Conservation (phyloP, 2,888 invertebrate genomes). For the Deilephila porcellus region DNA sequence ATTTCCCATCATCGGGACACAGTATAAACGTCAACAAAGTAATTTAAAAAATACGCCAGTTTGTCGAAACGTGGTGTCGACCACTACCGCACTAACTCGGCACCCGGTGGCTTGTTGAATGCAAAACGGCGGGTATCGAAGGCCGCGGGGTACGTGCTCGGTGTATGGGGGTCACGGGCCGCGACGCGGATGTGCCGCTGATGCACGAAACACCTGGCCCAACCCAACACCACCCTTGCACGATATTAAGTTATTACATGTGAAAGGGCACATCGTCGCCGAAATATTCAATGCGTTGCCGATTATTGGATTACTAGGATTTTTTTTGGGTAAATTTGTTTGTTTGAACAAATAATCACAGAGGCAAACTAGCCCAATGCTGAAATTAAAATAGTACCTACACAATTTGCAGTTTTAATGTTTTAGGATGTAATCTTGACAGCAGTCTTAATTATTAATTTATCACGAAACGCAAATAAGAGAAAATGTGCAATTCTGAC, state of each 20-base stretch:
- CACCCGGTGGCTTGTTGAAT: constrained; percentile 36
- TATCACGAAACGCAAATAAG: too few species aligned
- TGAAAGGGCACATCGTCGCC: background rate
- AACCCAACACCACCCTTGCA: background rate
- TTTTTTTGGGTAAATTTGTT: too few species aligned
- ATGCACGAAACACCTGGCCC: constrained; percentile 13
- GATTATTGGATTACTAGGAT: too few species aligned
- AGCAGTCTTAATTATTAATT: too few species aligned
- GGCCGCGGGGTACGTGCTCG: constrained; percentile 64
- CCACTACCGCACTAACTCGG: background rate
- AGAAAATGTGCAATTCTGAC: too few species aligned
- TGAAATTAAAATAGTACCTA: too few species aligned
- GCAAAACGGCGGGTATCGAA: constrained; percentile 57
- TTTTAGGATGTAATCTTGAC: too few species aligned
- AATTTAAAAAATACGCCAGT: background rate
- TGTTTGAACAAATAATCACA: too few species aligned
- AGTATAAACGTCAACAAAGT: background rate
- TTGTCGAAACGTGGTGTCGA: background rate
- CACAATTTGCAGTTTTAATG: too few species aligned
- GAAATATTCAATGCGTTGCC: too few species aligned
- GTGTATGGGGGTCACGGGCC: constrained; percentile 67
- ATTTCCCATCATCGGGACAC: background rate
- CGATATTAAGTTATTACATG: background rate
- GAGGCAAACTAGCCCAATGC: too few species aligned
- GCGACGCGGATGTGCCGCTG: constrained; percentile 55